A percentile compares a stretch with the other conserved stretches of the same genome.
Conservation (phyloP, 2,113 vertebrate genomes). For the Pygathrix nemaeus region DNA sequence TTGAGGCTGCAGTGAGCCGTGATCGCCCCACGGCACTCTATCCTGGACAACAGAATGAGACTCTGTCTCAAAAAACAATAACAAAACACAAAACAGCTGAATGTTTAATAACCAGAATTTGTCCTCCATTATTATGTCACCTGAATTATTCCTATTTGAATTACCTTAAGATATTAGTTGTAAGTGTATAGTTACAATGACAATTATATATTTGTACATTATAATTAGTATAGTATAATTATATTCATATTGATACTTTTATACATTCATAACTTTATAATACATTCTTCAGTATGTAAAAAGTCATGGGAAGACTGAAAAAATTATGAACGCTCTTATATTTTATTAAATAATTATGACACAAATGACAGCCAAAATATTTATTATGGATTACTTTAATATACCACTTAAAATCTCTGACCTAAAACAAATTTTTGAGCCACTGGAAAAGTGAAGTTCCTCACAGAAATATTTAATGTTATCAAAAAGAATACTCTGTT, state of each 20-base stretch:
- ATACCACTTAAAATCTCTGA: conserved; percentile 37
- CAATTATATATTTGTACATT: not conserved
- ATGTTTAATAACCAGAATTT: not conserved
- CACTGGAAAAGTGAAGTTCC: not conserved
- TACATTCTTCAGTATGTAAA: not conserved
- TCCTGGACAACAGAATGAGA: too few species aligned
- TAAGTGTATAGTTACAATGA: not conserved
- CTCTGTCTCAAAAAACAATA: too few species aligned
- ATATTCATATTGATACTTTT: not conserved
- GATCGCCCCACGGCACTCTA: too few species aligned
- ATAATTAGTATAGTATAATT: not conserved
- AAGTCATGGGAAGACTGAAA: not conserved
- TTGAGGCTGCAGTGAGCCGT: too few species aligned
- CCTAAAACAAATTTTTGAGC: conserved; percentile 20
- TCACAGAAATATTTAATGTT: conserved; percentile 31
- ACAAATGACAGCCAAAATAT: conserved; percentile 18
- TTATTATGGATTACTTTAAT: conserved; percentile 6
- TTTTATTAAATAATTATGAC: conserved; percentile 59
- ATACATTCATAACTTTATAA: not conserved
- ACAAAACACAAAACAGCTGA: not conserved
- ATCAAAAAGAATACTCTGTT: not conserved
- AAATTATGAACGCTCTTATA: not conserved
- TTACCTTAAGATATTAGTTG: not conserved
- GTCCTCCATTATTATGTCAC: not conserved
- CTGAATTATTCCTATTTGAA: not conserved